Evolutionary conservation across 2,797 vertebrate genomes (phyloP).

Genomic region (Eutrigla gurnardus): DNA sequence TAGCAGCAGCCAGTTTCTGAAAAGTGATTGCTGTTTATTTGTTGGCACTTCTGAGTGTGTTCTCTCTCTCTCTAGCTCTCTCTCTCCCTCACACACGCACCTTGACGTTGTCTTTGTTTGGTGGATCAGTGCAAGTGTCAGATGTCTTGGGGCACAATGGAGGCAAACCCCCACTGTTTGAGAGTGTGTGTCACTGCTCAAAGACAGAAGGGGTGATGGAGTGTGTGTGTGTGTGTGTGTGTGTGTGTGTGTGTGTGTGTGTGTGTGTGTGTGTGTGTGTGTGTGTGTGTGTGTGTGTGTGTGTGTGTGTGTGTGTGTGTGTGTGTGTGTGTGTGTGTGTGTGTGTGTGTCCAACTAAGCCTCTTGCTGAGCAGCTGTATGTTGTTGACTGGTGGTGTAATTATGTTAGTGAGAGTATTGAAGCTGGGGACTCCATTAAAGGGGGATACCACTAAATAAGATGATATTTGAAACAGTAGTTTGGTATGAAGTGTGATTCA

Average conservation of each 20-base stretch:
- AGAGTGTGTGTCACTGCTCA: slow-evolving; percentile 24
- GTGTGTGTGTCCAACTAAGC: slow-evolving; percentile 7
- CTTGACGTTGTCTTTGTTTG: slow-evolving; percentile 31
- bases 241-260: slow-evolving; percentile 5
- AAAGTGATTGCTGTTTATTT: slow-evolving; percentile 5
- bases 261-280: slow-evolving; percentile 29
- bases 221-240: slow-evolving; percentile 16
- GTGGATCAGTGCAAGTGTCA: slow-evolving; percentile 41
- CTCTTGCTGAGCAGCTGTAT: slow-evolving; percentile 58
- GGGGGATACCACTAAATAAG: neutral
- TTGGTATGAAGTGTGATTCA: neutral
- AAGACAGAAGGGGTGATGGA: neutral
- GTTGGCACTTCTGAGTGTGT: neutral
- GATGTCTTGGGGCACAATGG: slow-evolving; percentile 45
- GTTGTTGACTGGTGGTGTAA: slow-evolving; percentile 59
- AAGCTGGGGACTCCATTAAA: slow-evolving; percentile 6
- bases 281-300: slow-evolving; percentile 15
- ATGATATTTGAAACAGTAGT: neutral
- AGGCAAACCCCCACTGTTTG: slow-evolving; percentile 11
- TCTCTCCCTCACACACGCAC: neutral
- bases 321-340: slow-evolving; percentile 27
- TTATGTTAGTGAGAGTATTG: slow-evolving; percentile 58
- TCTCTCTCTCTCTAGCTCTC: too few species aligned
- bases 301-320: slow-evolving; percentile 2
- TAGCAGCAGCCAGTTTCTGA: neutral